A percentile compares a stretch with the other conserved stretches of the same genome.
These are phyloP conservation scores for Graptemys geographica DNA, from an alignment of 2,797 vertebrate species.

Conservation along the genomic window DNA sequence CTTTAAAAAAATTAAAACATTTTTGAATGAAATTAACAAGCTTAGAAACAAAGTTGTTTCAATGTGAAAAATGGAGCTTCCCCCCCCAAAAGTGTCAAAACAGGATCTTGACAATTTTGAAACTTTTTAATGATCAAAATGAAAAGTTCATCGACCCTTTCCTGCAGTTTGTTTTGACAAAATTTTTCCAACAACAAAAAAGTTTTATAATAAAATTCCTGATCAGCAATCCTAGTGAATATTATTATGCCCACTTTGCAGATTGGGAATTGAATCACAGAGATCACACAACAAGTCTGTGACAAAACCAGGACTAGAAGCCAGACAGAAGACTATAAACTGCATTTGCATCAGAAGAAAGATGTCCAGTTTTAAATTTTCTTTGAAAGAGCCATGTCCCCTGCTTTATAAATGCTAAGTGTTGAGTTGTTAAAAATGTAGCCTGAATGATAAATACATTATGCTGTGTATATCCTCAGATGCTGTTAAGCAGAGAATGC, in stretches of 20 bases:
- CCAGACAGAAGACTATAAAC: background rate
- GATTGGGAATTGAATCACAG: background rate
- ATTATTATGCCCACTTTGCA: fast-evolving
- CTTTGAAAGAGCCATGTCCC: background rate
- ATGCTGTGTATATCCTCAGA: background rate
- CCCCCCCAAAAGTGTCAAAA: background rate
- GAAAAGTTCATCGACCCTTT: background rate
- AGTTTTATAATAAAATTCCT: background rate
- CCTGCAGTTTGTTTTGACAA: background rate
- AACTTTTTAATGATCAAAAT: background rate
- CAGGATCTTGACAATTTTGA: background rate
- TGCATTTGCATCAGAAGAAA: background rate
- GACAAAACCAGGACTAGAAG: background rate
- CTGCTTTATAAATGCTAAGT: background rate
- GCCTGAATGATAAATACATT: background rate
- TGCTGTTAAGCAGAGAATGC: background rate
- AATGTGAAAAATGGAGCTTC: background rate
- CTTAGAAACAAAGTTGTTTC: background rate
- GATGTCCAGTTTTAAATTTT: background rate
- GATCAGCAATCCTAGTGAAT: background rate
- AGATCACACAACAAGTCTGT: background rate
- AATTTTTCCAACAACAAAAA: background rate
- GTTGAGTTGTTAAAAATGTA: background rate
- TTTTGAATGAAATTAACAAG: background rate
- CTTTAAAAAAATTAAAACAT: background rate